Percentiles rank a stretch among this genome's conserved stretches.
Conservation (phyloP, 1,140 invertebrate genomes). For the Planococcus citri region DNA sequence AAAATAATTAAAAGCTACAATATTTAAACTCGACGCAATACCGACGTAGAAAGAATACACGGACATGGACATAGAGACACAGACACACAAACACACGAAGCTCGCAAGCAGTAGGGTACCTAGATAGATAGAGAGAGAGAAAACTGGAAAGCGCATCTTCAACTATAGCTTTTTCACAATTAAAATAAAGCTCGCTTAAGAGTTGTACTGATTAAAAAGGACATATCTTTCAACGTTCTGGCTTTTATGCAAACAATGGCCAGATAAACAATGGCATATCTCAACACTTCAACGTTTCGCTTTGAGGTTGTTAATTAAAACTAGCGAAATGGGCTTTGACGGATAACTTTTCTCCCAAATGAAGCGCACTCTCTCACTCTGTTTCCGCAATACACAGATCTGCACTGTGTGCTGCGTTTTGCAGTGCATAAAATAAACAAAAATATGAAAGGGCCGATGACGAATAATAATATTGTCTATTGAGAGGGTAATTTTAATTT, state of each 20-base stretch:
- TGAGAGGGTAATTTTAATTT: no score
- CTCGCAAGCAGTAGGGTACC: no score
- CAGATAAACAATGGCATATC: not conserved
- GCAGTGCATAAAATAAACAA: not conserved
- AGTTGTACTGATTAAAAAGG: conserved; percentile 2
- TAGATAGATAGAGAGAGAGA: no score
- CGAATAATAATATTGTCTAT: no score
- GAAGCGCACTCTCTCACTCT: not conserved
- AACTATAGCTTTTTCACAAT: not conserved
- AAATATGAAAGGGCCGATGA: not conserved
- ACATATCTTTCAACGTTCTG: not conserved
- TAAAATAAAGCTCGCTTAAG: not conserved
- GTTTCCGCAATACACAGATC: not conserved
- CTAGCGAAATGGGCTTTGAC: no score
- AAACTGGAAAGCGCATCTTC: no score
- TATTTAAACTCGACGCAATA: no score
- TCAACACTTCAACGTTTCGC: not conserved
- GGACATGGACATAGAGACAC: no score
- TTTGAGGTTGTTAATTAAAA: conserved; percentile 3
- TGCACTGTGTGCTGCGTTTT: not conserved
- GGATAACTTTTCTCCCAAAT: no score
- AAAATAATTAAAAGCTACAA: no score
- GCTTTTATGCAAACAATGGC: not conserved
- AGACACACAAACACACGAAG: no score
- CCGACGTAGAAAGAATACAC: no score